Evolutionary conservation across 2,888 invertebrate species (phyloP).

Genomic region (Biston stratarius): DNA sequence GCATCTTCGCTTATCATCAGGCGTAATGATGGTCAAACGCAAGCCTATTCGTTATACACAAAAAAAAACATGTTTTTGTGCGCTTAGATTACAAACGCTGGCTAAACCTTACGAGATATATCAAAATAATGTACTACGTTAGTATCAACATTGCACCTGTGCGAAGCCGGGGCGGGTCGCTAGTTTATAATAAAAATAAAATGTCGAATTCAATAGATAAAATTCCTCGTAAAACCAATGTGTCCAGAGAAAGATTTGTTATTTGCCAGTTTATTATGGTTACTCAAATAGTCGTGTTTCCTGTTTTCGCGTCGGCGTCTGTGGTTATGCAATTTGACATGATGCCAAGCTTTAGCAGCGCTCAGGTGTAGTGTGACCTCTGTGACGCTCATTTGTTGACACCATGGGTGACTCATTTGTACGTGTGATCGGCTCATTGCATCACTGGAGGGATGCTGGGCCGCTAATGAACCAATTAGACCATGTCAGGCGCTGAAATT

Average conservation of each 20-base stretch:
- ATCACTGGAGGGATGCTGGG: constrained; percentile 37
- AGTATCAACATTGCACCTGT: neutral
- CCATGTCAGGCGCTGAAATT: constrained; percentile 2
- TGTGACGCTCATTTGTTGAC: constrained; percentile 53
- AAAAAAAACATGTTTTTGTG: no score
- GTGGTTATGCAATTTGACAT: constrained; percentile 80
- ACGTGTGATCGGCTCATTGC: constrained; percentile 33
- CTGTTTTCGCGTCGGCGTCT: constrained; percentile 74
- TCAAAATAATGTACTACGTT: no score
- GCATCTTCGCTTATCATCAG: no score
- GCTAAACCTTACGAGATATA: no score
- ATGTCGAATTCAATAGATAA: constrained; percentile 6
- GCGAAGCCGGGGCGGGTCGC: neutral
- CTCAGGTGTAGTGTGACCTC: constrained; percentile 78
- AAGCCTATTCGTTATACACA: no score
- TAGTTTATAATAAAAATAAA: neutral
- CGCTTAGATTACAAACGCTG: no score
- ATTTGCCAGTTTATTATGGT: constrained; percentile 59
- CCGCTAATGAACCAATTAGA: constrained; percentile 41
- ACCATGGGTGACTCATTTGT: constrained; percentile 45
- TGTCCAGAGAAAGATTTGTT: constrained; percentile 44
- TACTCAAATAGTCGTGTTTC: constrained; percentile 78
- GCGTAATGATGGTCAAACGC: no score
- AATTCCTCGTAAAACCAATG: constrained; percentile 30
- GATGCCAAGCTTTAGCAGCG: constrained; percentile 66